Evolutionary conservation across 1,140 invertebrate genomes (phyloP).

Genomic region (Drosophila auraria): DNA sequence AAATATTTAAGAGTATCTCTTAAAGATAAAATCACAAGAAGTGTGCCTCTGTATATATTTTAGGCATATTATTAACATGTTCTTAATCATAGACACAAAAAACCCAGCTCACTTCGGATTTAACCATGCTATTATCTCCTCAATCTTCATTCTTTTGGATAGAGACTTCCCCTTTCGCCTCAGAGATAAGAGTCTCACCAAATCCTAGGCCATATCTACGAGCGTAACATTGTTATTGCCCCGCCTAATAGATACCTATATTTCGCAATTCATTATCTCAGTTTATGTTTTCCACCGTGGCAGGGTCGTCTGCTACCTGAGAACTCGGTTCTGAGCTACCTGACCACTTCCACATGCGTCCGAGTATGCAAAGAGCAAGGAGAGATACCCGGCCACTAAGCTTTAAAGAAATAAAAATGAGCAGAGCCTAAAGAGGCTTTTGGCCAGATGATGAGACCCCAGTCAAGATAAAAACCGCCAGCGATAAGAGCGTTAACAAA

Average conservation of each 20-base stretch:
- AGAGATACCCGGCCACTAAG: slow-evolving; percentile 27
- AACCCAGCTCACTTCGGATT: not conserved
- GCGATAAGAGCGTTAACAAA: slow-evolving; percentile 77
- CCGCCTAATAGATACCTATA: slow-evolving; percentile 42
- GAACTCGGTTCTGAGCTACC: slow-evolving; percentile 45
- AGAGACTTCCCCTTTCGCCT: slow-evolving; percentile 11
- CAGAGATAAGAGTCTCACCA: slow-evolving; percentile 29
- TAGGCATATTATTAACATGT: not conserved
- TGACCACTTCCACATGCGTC: slow-evolving; percentile 21
- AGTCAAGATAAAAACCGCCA: slow-evolving; percentile 55
- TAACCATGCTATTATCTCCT: slow-evolving; percentile 17
- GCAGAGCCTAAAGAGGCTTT: slow-evolving; percentile 64
- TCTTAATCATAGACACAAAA: no score
- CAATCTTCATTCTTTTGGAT: slow-evolving; percentile 13
- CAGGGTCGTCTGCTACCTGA: slow-evolving; percentile 24
- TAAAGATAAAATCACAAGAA: not conserved
- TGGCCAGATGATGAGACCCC: slow-evolving; percentile 54
- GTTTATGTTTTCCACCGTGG: slow-evolving; percentile 49
- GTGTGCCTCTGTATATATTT: not conserved
- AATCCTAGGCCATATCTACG: slow-evolving; percentile 43
- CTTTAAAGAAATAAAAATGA: slow-evolving; percentile 66
- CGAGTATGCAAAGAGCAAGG: slow-evolving; percentile 34
- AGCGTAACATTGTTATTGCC: slow-evolving; percentile 39
- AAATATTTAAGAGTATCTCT: not conserved
- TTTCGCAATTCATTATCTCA: slow-evolving; percentile 73